These are phyloP conservation scores for Cosmorhoe ocellata DNA, from an alignment of 2,888 invertebrate genomes.

Conservation along the genomic window DNA sequence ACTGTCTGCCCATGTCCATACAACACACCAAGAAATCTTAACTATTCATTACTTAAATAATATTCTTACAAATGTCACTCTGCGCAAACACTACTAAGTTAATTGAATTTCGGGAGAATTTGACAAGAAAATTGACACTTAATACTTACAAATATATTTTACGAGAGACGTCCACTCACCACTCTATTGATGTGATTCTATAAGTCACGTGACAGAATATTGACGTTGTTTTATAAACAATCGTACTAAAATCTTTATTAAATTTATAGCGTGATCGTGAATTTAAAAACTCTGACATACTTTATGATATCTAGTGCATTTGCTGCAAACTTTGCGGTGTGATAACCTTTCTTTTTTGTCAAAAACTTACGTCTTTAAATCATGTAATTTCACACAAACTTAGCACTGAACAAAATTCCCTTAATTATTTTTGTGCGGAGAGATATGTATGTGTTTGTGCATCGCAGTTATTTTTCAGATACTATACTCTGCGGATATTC, in stretches of 20 bases:
- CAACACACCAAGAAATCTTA: constrained; percentile 51
- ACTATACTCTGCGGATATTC: constrained; percentile 69
- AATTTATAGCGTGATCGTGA: too few species aligned
- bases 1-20: constrained; percentile 28
- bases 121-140: constrained; percentile 80
- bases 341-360: too few species aligned
- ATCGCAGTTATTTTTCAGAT: constrained; percentile 37
- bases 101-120: constrained; percentile 83
- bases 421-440: constrained; percentile 45
- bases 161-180: constrained; percentile 35
- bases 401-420: neutral
- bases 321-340: too few species aligned
- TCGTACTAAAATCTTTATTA: too few species aligned
- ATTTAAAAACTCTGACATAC: too few species aligned
- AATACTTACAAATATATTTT: constrained; percentile 63
- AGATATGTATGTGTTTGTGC: constrained; percentile 40
- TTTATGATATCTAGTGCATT: too few species aligned
- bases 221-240: too few species aligned
- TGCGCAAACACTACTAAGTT: constrained; percentile 72
- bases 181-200: neutral
- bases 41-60: constrained; percentile 27
- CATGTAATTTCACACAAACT: neutral
- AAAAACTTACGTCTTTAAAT: neutral
- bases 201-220: too few species aligned
- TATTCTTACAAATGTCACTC: constrained; percentile 37